Percentiles rank a stretch among this genome's conserved stretches.
These are phyloP conservation scores for Zaprionus ornatus DNA, from an alignment of 1,140 invertebrate genomes.

Conservation along the genomic window DNA sequence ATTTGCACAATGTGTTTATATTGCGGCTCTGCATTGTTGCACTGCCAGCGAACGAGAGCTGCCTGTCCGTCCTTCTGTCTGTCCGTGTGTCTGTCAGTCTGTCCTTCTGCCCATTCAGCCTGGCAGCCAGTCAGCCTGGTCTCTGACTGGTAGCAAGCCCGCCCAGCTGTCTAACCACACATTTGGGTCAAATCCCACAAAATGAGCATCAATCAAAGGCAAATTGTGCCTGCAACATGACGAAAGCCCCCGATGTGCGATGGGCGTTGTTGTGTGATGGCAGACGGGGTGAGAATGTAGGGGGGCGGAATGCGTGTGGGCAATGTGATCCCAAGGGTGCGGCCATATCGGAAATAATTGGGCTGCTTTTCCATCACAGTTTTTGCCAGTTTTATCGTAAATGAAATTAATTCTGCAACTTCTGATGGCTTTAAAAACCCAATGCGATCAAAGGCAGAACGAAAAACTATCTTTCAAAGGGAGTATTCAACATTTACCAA, in stretches of 20 bases:
- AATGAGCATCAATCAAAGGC: constrained; percentile 51
- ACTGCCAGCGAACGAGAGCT: background rate
- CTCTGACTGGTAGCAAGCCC: background rate
- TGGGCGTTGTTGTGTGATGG: background rate
- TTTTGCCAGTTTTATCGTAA: background rate
- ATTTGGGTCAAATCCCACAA: constrained; percentile 48
- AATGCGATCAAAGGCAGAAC: background rate
- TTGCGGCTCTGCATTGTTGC: constrained; percentile 41
- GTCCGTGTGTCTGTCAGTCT: background rate
- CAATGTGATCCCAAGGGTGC: constrained; percentile 22
- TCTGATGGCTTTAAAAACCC: background rate
- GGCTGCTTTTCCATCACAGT: background rate
- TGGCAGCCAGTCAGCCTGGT: background rate
- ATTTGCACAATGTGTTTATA: constrained; percentile 54
- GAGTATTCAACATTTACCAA: too few species aligned
- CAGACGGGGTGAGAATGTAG: background rate
- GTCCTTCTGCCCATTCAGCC: background rate
- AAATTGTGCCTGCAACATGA: constrained; percentile 39
- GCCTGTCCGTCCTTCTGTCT: background rate
- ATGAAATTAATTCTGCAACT: background rate
- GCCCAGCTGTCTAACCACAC: constrained; percentile 6
- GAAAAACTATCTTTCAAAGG: too few species aligned
- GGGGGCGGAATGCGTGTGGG: background rate
- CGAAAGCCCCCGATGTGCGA: constrained; percentile 27
- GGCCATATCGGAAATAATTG: constrained; percentile 7